Evolutionary conservation across 2,888 invertebrate species (phyloP), one percentile per base, ranked within the genome.

Genomic region (Scaeva pyrastri): DNA sequence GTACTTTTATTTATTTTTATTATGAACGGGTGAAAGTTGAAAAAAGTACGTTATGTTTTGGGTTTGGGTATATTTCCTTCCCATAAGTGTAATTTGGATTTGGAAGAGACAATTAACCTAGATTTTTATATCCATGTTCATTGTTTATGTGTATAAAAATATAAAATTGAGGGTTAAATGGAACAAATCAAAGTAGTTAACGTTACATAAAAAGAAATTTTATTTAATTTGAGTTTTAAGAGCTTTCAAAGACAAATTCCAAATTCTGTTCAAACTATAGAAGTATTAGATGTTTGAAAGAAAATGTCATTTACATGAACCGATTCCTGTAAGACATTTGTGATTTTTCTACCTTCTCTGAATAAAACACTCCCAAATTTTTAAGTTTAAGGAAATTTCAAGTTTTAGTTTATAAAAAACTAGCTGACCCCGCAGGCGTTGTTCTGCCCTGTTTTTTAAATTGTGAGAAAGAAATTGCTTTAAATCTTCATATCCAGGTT

Each of bases 1-100:
- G 77, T 77, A 64, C 21, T 85, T 70, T 56, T 76, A 62, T 81
- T 85, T 85, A 55, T 86, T 77, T 77, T 8, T 70, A 14, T 55
- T 86, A 45, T 48, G 73, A 81, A 70, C n/a, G 26, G 73, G 68
- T 73, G 68, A 85, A 81, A 73, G 71, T 80, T 80, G 64, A 56
- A 50, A 70, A 55, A 48, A 14, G 39, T 45, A 6, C 39, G 8
- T 19, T 21, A 2, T 16, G 60, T 50, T 11, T 21, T 14, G 14
- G 6, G 8, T 14, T 41, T 11, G n/a, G n/a, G n/a, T n/a, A n/a
- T 16, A 0, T 64, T 45, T 31, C 10, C 16, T 31, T 26, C n/a
- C n/a, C 14, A 66, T 78, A 58, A 52, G 66, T 58, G 43, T 52
- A 41, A 45, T 31, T 21, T 45, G 66, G 75, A 74, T 71, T 72